Percentiles rank a stretch among this genome's conserved stretches.
phyloP scores from a whole-genome alignment of 2,888 invertebrate genomes.

The Sinotaia quadrata region DNA sequence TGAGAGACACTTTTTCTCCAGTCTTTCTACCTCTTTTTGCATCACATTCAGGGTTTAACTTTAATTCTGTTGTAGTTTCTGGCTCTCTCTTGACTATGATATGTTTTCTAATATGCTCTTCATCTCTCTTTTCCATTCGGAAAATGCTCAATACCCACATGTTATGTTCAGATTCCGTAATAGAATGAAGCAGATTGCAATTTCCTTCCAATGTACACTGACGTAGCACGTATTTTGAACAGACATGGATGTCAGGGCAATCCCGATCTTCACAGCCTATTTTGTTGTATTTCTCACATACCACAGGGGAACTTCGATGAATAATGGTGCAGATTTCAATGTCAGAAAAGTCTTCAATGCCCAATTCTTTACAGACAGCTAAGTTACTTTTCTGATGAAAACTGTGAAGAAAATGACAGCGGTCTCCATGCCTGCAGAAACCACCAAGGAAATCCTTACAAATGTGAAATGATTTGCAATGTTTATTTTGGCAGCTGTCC shows the following conservation, averaged over 20 bases:
- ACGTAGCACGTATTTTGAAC: neutral
- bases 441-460: conserved; percentile 11
- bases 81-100: too few species aligned
- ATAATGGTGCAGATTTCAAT: conserved; percentile 4
- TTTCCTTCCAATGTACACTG: neutral
- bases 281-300: conserved; percentile 5
- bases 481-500: conserved; percentile 2
- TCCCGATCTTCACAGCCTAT: neutral
- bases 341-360: conserved; percentile 1
- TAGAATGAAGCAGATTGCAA: conserved; percentile 1
- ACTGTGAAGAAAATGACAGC: conserved; percentile 8
- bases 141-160: neutral
- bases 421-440: neutral
- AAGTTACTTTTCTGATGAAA: conserved; percentile 6
- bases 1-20: too few species aligned
- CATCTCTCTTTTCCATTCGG: neutral
- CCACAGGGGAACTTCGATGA: conserved; percentile 6
- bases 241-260: conserved; percentile 15
- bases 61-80: too few species aligned
- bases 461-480: conserved; percentile 6
- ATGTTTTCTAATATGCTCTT: too few species aligned
- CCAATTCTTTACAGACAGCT: neutral
- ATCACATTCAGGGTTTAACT: too few species aligned
- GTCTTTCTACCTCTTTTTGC: too few species aligned
- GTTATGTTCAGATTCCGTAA: conserved; percentile 8